These are phyloP conservation scores for Holothuria leucospilota DNA, from an alignment of 53 echinoderm and acorn worm genomes.

Conservation along the genomic window DNA sequence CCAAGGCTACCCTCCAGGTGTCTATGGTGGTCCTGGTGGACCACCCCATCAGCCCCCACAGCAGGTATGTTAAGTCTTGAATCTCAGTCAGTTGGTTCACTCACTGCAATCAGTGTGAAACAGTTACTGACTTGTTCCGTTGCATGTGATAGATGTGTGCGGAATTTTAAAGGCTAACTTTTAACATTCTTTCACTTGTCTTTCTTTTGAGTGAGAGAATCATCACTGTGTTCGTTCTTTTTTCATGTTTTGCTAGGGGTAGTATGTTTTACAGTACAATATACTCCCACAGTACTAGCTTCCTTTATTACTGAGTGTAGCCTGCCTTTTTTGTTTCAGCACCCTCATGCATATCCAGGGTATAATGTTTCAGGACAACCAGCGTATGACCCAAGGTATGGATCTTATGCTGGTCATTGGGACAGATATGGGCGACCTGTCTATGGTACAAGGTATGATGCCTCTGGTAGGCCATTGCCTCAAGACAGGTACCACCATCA, in stretches of 20 bases:
- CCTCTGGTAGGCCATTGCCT: constrained; percentile 23
- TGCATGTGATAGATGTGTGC: too few relatives aligned
- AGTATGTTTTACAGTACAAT: too few relatives aligned
- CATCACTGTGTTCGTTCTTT: too few relatives aligned
- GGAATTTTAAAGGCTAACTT: too few relatives aligned
- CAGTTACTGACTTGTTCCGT: too few relatives aligned
- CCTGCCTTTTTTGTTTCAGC: not conserved
- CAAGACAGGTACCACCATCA: not conserved
- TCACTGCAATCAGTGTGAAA: too few relatives aligned
- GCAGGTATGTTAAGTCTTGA: constrained; percentile 2
- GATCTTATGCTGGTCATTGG: constrained; percentile 11
- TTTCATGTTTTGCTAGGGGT: too few relatives aligned
- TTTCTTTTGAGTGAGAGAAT: too few relatives aligned
- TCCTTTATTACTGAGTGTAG: too few relatives aligned
- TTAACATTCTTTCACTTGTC: too few relatives aligned
- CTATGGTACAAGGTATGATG: constrained; percentile 28
- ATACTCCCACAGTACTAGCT: too few relatives aligned
- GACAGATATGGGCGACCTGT: constrained; percentile 35
- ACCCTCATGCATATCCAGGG: not conserved
- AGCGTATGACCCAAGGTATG: constrained; percentile 35
- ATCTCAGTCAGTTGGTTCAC: not conserved
- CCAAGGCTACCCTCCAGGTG: constrained; percentile 6
- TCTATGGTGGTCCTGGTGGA: not conserved
- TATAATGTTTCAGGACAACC: not conserved
- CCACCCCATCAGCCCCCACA: constrained; percentile 4